Evolutionary conservation across 2,888 invertebrate species (phyloP).

Genomic region (Erpobdella octoculata): DNA sequence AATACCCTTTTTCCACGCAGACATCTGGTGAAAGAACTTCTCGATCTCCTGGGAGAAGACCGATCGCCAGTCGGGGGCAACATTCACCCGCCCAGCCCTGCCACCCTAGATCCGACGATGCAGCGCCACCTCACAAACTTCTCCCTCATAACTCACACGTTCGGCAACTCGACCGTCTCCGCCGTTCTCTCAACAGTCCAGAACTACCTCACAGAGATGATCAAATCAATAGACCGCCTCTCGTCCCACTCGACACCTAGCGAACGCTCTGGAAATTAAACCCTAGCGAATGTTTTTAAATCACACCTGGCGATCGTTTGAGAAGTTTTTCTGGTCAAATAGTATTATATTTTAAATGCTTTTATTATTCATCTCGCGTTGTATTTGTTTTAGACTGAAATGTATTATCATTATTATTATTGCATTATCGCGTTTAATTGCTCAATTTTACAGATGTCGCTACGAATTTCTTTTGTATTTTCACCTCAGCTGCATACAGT

Average conservation of each 20-base stretch:
- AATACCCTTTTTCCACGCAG: not conserved
- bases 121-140: conserved; percentile 94
- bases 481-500: too few relatives aligned
- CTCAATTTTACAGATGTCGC: too few relatives aligned
- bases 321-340: too few relatives aligned
- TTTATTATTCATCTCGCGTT: too few relatives aligned
- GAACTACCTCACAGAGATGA: conserved; percentile 89
- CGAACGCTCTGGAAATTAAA: too few relatives aligned
- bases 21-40: conserved; percentile 82
- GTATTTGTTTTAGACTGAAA: too few relatives aligned
- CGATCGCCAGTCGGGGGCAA: conserved; percentile 89
- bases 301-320: too few relatives aligned
- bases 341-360: too few relatives aligned
- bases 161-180: conserved; percentile 93
- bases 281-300: too few relatives aligned
- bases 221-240: conserved; percentile 76
- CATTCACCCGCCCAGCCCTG: conserved; percentile 70
- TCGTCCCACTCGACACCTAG: not conserved
- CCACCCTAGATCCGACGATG: conserved; percentile 84
- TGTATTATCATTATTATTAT: too few relatives aligned
- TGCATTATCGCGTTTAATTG: too few relatives aligned
- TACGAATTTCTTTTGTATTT: too few relatives aligned
- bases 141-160: conserved; percentile 94
- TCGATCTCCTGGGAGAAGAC: conserved; percentile 93
- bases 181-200: conserved; percentile 91